phyloP scores from a whole-genome alignment of 23 tunicate species.

The Pegea sp. region DNA sequence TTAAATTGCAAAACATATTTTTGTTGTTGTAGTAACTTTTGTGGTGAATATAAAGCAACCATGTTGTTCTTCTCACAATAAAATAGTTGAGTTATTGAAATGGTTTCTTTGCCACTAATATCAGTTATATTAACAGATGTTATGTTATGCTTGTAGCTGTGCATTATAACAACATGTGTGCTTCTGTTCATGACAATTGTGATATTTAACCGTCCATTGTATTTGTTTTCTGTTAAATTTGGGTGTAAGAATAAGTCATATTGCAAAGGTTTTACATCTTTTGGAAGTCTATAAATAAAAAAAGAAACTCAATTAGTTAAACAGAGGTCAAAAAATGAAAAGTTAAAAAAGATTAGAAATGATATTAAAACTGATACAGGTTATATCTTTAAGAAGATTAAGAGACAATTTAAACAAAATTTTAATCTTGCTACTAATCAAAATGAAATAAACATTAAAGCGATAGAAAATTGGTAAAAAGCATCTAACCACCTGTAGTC shows the following conservation, averaged over 20 bases:
- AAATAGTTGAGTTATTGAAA: not conserved
- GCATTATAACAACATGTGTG: constrained; percentile 24
- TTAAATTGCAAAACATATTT: constrained; percentile 11
- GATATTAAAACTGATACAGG: no score
- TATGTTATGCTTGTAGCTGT: constrained; percentile 14
- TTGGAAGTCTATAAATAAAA: constrained; percentile 14
- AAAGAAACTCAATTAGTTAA: not conserved
- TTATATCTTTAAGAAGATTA: no score
- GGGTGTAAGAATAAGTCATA: constrained; percentile 51
- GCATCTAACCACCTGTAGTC: constrained; percentile 11
- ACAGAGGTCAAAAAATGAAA: not conserved
- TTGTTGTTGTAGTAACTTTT: constrained; percentile 4
- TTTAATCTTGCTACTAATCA: no score
- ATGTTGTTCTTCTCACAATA: constrained; percentile 22
- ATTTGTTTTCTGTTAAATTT: constrained; percentile 34
- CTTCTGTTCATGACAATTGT: constrained; percentile 1
- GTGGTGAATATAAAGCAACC: constrained; percentile 17
- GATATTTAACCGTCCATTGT: constrained; percentile 18
- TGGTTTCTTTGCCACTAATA: not conserved
- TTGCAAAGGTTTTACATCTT: constrained; percentile 8
- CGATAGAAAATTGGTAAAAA: not conserved
- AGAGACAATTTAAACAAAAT: no score
- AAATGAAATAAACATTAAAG: not conserved
- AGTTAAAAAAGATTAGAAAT: no score
- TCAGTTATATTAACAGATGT: not conserved